Evolutionary conservation across 2,888 invertebrate genomes (phyloP).

Genomic region (Lochmaea crataegi): DNA sequence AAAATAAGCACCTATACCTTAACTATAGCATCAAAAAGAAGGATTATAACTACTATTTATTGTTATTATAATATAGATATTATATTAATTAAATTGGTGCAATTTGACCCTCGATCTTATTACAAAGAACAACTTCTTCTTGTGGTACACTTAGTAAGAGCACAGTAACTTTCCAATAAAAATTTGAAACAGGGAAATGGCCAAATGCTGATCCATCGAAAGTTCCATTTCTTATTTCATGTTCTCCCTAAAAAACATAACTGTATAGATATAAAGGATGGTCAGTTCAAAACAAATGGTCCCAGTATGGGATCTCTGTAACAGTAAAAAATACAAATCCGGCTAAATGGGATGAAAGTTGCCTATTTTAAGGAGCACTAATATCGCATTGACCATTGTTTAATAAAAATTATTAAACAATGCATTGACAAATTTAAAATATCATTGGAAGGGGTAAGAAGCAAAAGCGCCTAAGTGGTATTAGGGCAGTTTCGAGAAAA

Average conservation of each 20-base stretch:
- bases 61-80: not conserved
- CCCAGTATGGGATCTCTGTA: too few species aligned
- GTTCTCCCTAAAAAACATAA: slow-evolving; percentile 47
- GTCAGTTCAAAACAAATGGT: not conserved
- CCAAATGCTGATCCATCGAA: slow-evolving; percentile 53
- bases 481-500: too few species aligned
- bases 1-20: not conserved
- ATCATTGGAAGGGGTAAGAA: too few species aligned
- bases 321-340: too few species aligned
- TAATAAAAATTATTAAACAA: too few species aligned
- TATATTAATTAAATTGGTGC: slow-evolving; percentile 41
- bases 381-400: too few species aligned
- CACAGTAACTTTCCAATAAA: slow-evolving; percentile 54
- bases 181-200: slow-evolving; percentile 51
- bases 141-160: slow-evolving; percentile 43
- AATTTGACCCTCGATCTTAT: slow-evolving; percentile 51
- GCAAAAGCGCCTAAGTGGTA: too few species aligned
- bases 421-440: too few species aligned
- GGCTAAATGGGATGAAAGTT: too few species aligned
- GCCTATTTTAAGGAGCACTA: too few species aligned
- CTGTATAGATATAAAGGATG: not conserved
- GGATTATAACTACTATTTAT: not conserved
- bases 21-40: not conserved
- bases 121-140: slow-evolving; percentile 46
- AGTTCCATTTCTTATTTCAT: slow-evolving; percentile 51